Evolutionary conservation across 2,113 vertebrate genomes (phyloP).

Genomic region (Alethe diademata): DNA sequence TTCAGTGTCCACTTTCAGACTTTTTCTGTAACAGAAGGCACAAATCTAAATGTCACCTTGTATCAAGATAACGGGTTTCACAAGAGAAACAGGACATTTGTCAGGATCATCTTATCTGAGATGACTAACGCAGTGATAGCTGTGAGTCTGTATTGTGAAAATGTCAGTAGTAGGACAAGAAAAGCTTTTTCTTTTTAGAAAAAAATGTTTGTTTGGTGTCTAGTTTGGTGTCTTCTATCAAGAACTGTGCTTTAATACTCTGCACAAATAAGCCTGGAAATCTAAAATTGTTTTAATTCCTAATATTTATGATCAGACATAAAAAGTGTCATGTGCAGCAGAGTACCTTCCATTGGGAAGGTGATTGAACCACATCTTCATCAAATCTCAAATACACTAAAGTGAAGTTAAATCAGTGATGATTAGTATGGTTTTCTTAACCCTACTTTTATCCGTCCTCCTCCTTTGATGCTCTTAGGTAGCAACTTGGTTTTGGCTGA

Average conservation of each 20-base stretch:
- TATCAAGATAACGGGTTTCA: not conserved
- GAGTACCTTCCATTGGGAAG: not conserved
- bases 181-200: not conserved
- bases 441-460: not conserved
- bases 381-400: not conserved
- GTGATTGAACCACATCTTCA: not conserved
- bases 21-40: conserved; percentile 6
- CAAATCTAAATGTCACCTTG: not conserved
- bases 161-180: not conserved
- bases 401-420: accelerated
- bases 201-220: not conserved
- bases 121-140: not conserved
- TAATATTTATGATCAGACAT: accelerated
- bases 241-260: not conserved
- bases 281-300: not conserved
- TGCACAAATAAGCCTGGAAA: not conserved
- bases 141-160: not conserved
- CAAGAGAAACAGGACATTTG: not conserved
- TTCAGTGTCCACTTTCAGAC: not conserved
- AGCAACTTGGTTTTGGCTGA: accelerated
- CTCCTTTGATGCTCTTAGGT: not conserved
- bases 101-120: not conserved
- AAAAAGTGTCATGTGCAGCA: not conserved
- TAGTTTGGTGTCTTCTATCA: not conserved
- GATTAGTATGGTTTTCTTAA: not conserved